These are phyloP conservation scores for Sparus aurata DNA, from an alignment of 2,797 vertebrate genomes.

Conservation along the genomic window DNA sequence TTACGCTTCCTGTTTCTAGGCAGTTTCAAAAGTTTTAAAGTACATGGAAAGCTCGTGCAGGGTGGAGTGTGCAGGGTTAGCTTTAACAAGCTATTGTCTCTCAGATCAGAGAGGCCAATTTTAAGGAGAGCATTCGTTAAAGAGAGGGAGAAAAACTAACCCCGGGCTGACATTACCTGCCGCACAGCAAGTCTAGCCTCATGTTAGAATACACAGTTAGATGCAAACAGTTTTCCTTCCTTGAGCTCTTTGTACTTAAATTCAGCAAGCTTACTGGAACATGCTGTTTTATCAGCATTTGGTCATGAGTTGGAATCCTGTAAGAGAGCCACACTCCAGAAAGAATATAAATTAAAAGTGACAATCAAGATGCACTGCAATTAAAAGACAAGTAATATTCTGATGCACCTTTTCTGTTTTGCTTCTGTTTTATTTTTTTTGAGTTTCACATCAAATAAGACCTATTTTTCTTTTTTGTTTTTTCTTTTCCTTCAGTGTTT, in stretches of 20 bases:
- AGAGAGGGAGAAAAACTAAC: constrained; percentile 32
- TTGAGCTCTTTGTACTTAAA: constrained; percentile 26
- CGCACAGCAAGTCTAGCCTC: constrained; percentile 24
- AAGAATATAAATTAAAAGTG: not conserved
- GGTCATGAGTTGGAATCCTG: constrained; percentile 6
- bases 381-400: not conserved
- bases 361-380: not conserved
- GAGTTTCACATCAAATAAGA: not conserved
- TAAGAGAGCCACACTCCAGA: not conserved
- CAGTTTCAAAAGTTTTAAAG: constrained; percentile 42
- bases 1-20: constrained; percentile 2
- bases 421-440: not conserved
- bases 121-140: constrained; percentile 66
- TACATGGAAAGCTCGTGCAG: constrained; percentile 20
- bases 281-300: constrained; percentile 26
- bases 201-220: constrained; percentile 16
- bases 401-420: not conserved
- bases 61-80: constrained; percentile 34
- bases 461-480: no score
- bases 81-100: constrained; percentile 68
- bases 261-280: constrained; percentile 18
- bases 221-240: not conserved
- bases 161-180: constrained; percentile 58
- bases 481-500: no score
- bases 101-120: constrained; percentile 61